Evolutionary conservation across 2,113 vertebrate genomes (phyloP).

Genomic region (Varanus komodoensis): DNA sequence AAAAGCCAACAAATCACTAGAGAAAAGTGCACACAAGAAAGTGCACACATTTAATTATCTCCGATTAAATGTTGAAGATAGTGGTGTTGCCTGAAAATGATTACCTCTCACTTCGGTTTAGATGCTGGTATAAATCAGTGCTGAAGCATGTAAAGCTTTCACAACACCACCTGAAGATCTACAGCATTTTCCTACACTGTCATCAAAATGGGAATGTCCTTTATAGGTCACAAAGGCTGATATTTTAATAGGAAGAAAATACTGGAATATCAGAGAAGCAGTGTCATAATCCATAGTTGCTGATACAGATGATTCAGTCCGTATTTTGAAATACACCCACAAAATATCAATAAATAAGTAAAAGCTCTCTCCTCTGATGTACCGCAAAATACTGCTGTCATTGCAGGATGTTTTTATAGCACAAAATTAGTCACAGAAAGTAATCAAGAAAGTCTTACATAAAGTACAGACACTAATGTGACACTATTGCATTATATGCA

Average conservation of each 20-base stretch:
- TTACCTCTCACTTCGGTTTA: background rate
- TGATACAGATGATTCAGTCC: fast-evolving
- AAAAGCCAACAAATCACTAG: too few relatives aligned
- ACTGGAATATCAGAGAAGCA: fast-evolving
- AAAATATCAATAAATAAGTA: background rate
- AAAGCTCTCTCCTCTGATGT: background rate
- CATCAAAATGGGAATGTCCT: background rate
- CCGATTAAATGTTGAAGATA: background rate
- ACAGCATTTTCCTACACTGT: background rate
- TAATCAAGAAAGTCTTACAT: background rate
- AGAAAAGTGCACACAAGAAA: too few relatives aligned
- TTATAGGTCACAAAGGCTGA: background rate
- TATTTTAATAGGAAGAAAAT: background rate
- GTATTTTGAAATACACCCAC: background rate
- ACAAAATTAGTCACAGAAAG: background rate
- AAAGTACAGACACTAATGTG: background rate
- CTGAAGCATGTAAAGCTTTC: background rate
- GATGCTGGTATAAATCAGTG: background rate
- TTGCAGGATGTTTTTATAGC: background rate
- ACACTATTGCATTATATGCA: background rate
- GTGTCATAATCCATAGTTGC: background rate
- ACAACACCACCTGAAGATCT: background rate
- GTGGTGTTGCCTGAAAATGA: background rate
- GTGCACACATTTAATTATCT: too few relatives aligned
- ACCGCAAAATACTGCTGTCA: background rate